These are phyloP conservation scores for Scolanthus callimorphus DNA, from an alignment of 92 coral and sea anemone genomes.

Conservation along the genomic window DNA sequence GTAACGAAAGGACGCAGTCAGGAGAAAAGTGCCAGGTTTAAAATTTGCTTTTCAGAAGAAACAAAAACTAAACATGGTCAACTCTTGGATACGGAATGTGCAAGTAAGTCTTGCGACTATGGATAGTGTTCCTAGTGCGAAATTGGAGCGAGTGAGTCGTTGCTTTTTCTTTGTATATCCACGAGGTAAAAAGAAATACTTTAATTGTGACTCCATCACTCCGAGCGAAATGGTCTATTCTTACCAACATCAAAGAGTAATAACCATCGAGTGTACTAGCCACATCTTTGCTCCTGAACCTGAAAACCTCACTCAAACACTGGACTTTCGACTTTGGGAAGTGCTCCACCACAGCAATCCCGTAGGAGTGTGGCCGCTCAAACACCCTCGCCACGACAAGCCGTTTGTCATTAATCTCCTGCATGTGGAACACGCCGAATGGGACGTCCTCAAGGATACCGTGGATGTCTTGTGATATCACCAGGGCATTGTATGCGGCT, in stretches of 20 bases:
- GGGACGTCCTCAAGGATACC: slow-evolving; percentile 15
- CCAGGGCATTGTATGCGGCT: slow-evolving; percentile 3
- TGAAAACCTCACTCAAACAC: slow-evolving; percentile 1
- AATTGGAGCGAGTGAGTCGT: too few species aligned
- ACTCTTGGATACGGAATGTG: too few species aligned
- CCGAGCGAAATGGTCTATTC: too few species aligned
- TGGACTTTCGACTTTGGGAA: not conserved
- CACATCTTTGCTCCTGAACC: not conserved
- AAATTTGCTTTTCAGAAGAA: too few species aligned
- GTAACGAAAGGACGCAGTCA: not conserved
- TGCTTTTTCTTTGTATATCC: too few species aligned
- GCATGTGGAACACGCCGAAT: slow-evolving; percentile 1
- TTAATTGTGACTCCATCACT: too few species aligned
- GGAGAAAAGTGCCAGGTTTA: not conserved
- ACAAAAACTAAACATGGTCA: too few species aligned
- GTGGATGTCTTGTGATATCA: not conserved
- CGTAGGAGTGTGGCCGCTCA: slow-evolving; percentile 9
- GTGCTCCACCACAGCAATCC: not conserved
- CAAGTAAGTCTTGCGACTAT: not conserved
- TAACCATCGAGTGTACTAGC: not conserved
- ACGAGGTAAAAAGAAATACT: too few species aligned
- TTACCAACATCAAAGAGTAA: not conserved
- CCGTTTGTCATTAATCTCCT: not conserved
- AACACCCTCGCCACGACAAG: slow-evolving; percentile 1
- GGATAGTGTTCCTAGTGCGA: not conserved